A percentile compares a stretch with the other conserved stretches of the same genome.
These are phyloP conservation scores for Carabus problematicus DNA, from an alignment of 2,888 invertebrate species.

Conservation along the genomic window DNA sequence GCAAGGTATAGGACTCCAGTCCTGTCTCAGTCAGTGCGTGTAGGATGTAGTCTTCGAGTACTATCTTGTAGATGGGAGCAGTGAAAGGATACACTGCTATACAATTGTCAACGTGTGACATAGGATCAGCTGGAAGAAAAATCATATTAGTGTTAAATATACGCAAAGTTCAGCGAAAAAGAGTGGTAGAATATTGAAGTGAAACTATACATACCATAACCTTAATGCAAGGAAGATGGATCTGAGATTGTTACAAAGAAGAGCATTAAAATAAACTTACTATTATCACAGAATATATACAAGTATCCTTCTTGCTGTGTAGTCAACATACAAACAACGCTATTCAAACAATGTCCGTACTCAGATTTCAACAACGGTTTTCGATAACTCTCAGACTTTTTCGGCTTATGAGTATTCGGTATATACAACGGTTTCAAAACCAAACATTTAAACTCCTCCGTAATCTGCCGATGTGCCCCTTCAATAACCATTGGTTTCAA, in stretches of 20 bases:
- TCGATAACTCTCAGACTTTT: slow-evolving; percentile 48
- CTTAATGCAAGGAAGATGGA: not conserved
- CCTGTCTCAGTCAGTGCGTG: slow-evolving; percentile 79
- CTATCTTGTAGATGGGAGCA: slow-evolving; percentile 71
- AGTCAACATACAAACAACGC: slow-evolving; percentile 69
- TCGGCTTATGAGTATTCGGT: slow-evolving; percentile 49
- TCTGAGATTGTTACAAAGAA: not conserved
- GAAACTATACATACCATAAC: not conserved
- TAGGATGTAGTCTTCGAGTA: slow-evolving; percentile 71
- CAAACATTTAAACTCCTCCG: slow-evolving; percentile 64
- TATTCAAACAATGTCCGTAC: slow-evolving; percentile 65
- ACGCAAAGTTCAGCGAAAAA: slow-evolving; percentile 25
- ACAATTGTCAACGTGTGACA: slow-evolving; percentile 58
- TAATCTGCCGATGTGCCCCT: slow-evolving; percentile 56
- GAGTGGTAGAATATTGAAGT: not conserved
- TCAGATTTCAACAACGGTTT: slow-evolving; percentile 62
- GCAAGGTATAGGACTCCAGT: slow-evolving; percentile 76
- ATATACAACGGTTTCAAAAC: slow-evolving; percentile 61
- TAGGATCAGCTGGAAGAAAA: slow-evolving; percentile 45
- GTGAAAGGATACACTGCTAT: slow-evolving; percentile 76
- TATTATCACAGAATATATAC: slow-evolving; percentile 69
- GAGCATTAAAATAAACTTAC: slow-evolving; percentile 46
- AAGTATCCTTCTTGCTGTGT: slow-evolving; percentile 75
- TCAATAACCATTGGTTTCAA: slow-evolving; percentile 57
- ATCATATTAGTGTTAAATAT: slow-evolving; percentile 44